Evolutionary conservation across 30 jellyfish, hydroid and myxozoan species (phyloP).

Genomic region (Pseudorhiza aurosa): DNA sequence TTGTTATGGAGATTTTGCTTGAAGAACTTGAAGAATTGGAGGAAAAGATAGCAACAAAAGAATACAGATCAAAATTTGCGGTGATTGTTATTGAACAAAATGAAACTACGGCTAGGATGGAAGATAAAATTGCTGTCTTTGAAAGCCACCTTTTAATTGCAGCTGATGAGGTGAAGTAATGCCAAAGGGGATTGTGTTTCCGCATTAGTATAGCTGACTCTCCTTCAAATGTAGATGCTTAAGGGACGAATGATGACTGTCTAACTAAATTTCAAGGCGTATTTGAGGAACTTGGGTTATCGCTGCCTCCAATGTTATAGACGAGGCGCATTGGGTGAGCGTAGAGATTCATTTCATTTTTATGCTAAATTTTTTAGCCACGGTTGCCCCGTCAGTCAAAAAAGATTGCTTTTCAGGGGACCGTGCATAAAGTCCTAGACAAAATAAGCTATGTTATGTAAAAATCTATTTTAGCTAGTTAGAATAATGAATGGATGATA

Average conservation of each 20-base stretch:
- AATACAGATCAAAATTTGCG: not conserved
- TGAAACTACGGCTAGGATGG: slow-evolving; percentile 6
- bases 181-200: slow-evolving; percentile 9
- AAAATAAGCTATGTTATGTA: too few species aligned
- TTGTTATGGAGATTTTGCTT: not conserved
- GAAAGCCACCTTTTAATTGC: slow-evolving; percentile 11
- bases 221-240: not conserved
- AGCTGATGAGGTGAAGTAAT: not conserved
- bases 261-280: slow-evolving; percentile 8
- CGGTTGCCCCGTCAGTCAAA: too few species aligned
- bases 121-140: slow-evolving; percentile 33
- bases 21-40: slow-evolving; percentile 28
- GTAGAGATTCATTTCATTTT: too few species aligned
- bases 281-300: slow-evolving; percentile 30
- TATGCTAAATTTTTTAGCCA: too few species aligned
- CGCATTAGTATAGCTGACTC: not conserved
- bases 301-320: slow-evolving; percentile 14
- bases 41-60: slow-evolving; percentile 17
- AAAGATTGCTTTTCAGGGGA: too few species aligned
- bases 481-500: too few species aligned
- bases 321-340: slow-evolving; percentile 14
- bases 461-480: too few species aligned
- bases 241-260: slow-evolving; percentile 14
- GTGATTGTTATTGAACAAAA: not conserved
- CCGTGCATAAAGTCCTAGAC: too few species aligned